These are phyloP conservation scores for Camelus bactrianus DNA, from an alignment of 2,113 vertebrate species.

Conservation along the genomic window DNA sequence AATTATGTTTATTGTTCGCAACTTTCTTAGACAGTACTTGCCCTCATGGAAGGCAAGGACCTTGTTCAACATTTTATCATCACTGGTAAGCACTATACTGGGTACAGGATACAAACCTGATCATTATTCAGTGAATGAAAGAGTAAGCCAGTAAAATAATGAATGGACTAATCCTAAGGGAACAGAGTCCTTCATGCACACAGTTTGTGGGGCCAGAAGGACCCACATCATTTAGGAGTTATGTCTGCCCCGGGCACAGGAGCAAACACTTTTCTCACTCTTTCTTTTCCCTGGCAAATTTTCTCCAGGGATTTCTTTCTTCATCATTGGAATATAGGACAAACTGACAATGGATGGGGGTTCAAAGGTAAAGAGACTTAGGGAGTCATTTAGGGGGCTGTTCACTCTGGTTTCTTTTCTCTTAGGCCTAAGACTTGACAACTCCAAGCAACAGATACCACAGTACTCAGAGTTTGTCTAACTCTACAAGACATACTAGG, in stretches of 20 bases:
- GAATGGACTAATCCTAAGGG: neutral
- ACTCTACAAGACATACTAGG: neutral
- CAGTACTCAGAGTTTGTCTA: neutral
- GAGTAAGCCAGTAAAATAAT: neutral
- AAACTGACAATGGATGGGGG: neutral
- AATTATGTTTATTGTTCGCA: neutral
- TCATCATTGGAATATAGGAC: neutral
- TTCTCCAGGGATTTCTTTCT: neutral
- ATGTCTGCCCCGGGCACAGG: rapidly evolving
- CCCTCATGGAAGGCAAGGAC: neutral
- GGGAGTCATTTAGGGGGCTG: neutral
- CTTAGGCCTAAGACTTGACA: neutral
- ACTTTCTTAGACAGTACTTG: neutral
- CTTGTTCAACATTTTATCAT: neutral
- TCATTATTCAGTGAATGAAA: neutral
- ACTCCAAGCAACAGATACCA: neutral
- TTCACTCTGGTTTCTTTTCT: rapidly evolving
- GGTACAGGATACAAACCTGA: neutral
- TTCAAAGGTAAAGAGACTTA: neutral
- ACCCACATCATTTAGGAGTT: neutral
- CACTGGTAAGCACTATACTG: neutral
- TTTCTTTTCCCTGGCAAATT: neutral
- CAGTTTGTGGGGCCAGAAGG: rapidly evolving
- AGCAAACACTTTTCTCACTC: neutral
- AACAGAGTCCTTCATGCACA: rapidly evolving